phyloP scores from a whole-genome alignment of 2,797 vertebrate species.

The Microtus californicus region DNA sequence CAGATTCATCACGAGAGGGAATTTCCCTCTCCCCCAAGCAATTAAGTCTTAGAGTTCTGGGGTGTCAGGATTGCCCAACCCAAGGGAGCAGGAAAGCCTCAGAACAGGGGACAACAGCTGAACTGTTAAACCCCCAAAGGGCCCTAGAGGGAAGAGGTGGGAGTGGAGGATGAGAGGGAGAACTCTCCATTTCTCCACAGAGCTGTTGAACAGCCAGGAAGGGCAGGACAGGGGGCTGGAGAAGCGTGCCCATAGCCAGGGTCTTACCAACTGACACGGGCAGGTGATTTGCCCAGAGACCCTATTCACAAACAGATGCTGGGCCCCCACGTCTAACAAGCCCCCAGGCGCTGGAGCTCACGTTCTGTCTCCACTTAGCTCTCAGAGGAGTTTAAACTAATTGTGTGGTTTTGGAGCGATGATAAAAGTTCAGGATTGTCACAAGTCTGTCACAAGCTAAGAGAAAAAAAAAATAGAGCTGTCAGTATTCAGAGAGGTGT shows the following conservation, averaged over 20 bases:
- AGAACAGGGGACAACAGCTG: not conserved
- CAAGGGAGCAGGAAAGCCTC: not conserved
- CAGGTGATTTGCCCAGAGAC: not conserved
- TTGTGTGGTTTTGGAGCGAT: too few species aligned
- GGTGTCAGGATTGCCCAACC: not conserved
- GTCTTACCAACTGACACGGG: not conserved
- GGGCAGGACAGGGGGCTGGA: not conserved
- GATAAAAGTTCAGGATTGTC: not conserved
- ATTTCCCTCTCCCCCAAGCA: not conserved
- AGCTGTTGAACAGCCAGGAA: not conserved
- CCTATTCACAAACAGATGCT: not conserved
- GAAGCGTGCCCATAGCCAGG: not conserved
- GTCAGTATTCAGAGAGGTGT: not conserved
- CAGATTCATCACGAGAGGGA: not conserved
- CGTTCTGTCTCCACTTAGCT: not conserved
- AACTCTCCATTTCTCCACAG: not conserved
- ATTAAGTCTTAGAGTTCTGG: conserved; percentile 32
- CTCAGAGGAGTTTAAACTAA: not conserved
- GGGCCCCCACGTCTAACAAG: not conserved
- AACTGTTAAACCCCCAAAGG: not conserved
- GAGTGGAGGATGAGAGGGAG: not conserved
- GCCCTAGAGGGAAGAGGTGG: not conserved
- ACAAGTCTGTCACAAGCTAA: not conserved
- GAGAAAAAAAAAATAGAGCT: not conserved
- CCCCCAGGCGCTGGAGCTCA: not conserved